Evolutionary conservation across 2,888 invertebrate genomes (phyloP).

Genomic region (Drosophila neonasuta): DNA sequence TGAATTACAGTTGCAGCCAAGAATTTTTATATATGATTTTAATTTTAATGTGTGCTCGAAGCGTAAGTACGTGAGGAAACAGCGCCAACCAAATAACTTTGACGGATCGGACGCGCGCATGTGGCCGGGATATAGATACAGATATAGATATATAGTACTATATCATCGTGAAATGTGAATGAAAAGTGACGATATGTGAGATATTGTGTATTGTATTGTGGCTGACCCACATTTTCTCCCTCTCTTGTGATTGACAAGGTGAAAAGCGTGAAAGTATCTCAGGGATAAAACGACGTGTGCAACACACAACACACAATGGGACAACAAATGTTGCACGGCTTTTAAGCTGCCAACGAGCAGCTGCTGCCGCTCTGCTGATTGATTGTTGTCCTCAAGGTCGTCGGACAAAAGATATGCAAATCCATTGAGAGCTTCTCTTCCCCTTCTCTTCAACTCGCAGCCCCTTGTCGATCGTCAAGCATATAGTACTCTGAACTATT

Average conservation of each 20-base stretch:
- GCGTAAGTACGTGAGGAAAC: conserved; percentile 60
- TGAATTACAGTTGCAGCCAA: conserved; percentile 65
- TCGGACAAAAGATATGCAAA: conserved; percentile 67
- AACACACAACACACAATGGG: conserved; percentile 15
- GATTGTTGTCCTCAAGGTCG: conserved; percentile 62
- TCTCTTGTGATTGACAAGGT: conserved; percentile 73
- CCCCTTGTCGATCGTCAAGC: neutral
- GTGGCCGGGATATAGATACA: conserved; percentile 36
- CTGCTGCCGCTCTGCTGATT: too few species aligned
- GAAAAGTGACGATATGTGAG: conserved; percentile 19
- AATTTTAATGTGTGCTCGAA: conserved; percentile 57
- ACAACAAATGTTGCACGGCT: conserved; percentile 46
- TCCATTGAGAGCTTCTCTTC: conserved; percentile 38
- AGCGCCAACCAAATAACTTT: conserved; percentile 34
- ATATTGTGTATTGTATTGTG: conserved; percentile 13
- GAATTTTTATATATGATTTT: conserved; percentile 68
- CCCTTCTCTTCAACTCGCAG: neutral
- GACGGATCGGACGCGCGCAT: conserved; percentile 45
- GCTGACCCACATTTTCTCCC: conserved; percentile 33
- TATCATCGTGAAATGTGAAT: conserved; percentile 4
- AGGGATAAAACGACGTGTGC: conserved; percentile 31
- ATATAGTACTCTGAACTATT: conserved; percentile 17
- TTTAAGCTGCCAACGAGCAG: conserved; percentile 46
- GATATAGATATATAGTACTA: neutral
- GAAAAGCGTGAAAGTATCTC: conserved; percentile 51